phyloP scores from a whole-genome alignment of 2,888 invertebrate species.

The Leptinotarsa rubiginosa region DNA sequence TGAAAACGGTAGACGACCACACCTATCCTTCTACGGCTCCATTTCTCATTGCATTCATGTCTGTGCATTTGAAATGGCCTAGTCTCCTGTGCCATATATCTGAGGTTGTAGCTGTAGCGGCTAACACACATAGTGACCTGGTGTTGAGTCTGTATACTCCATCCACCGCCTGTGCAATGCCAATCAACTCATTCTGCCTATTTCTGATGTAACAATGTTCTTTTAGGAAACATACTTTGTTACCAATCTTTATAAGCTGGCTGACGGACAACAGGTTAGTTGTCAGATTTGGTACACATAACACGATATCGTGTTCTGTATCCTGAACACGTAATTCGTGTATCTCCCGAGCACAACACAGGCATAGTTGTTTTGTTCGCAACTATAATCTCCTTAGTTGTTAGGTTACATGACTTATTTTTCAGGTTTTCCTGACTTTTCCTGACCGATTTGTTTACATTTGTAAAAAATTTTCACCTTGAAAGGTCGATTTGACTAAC shows the following conservation, averaged over 20 bases:
- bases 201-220: background rate
- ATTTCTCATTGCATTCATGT: too few relatives aligned
- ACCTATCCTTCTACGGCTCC: too few relatives aligned
- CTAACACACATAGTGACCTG: background rate
- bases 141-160: conserved; percentile 2
- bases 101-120: background rate
- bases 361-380: too few relatives aligned
- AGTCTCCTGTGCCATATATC: too few relatives aligned
- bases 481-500: background rate
- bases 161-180: background rate
- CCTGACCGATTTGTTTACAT: conserved; percentile 45
- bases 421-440: conserved; percentile 31
- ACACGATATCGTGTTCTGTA: conserved; percentile 30
- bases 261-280: too few relatives aligned
- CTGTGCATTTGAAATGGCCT: too few relatives aligned
- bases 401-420: too few relatives aligned
- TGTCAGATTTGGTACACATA: conserved; percentile 48
- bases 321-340: conserved; percentile 26
- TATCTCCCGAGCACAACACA: too few relatives aligned
- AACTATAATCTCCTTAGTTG: too few relatives aligned
- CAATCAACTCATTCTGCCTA: too few relatives aligned
- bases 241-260: background rate
- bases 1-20: too few relatives aligned
- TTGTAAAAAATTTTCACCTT: conserved; percentile 12
- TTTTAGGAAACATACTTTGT: too few relatives aligned